Conservation (phyloP, 2,113 vertebrate genomes). For the Phalacrocorax pelagicus region DNA sequence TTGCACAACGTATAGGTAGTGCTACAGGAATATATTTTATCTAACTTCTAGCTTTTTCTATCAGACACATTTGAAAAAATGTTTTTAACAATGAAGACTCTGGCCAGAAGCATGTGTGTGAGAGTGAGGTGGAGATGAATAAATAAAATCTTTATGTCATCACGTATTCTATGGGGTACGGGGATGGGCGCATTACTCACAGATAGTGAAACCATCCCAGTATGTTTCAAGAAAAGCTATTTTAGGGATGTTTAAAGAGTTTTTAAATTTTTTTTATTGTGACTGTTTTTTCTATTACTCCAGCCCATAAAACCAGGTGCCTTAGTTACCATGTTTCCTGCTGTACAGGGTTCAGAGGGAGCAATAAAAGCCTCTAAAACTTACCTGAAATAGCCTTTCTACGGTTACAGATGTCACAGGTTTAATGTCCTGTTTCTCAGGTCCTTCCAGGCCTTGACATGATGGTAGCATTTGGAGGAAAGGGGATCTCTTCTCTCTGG, state of each 20-base stretch:
- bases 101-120: background rate
- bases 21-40: background rate
- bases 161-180: background rate
- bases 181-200: background rate
- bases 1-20: background rate
- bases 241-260: conserved; percentile 25
- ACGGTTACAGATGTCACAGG: background rate
- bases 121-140: background rate
- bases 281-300: background rate
- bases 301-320: background rate
- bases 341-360: background rate
- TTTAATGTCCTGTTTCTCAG: background rate
- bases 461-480: background rate
- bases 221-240: background rate
- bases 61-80: background rate
- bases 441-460: background rate
- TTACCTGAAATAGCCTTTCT: background rate
- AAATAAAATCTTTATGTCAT: background rate
- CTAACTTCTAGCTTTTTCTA: background rate
- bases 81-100: background rate
- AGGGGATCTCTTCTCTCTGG: background rate
- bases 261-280: background rate
- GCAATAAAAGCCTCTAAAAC: conserved; percentile 1
- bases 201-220: background rate
- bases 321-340: background rate